A percentile compares a stretch with the other conserved stretches of the same genome.
Conservation (phyloP, 2,888 invertebrate species). For the Melipona bicolor region DNA sequence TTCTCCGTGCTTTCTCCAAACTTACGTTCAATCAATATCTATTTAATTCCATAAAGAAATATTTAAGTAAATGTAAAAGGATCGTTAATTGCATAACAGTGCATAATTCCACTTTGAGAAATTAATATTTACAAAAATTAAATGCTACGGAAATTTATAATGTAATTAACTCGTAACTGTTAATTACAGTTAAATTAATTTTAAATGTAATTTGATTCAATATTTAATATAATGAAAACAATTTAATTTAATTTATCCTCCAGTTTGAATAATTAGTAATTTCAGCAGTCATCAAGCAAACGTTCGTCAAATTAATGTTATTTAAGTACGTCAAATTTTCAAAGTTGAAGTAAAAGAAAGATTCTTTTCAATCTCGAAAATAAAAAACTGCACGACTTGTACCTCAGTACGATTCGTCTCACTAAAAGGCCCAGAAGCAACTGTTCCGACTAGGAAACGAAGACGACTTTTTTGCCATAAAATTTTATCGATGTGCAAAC, state of each 20-base stretch:
- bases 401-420: too few relatives aligned
- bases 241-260: too few relatives aligned
- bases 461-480: too few relatives aligned
- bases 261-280: not conserved
- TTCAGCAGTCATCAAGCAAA: not conserved
- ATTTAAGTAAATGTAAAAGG: not conserved
- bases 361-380: not conserved
- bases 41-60: not conserved
- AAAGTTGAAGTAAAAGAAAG: not conserved
- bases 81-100: not conserved
- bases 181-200: too few relatives aligned
- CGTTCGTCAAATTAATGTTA: not conserved
- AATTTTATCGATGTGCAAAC: too few relatives aligned
- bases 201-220: too few relatives aligned
- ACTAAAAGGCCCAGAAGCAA: too few relatives aligned
- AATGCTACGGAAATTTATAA: not conserved
- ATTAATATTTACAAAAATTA: not conserved
- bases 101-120: not conserved
- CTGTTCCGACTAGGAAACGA: too few relatives aligned
- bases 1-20: too few relatives aligned
- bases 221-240: too few relatives aligned
- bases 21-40: not conserved
- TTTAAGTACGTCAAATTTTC: not conserved
- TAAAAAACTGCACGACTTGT: too few relatives aligned
- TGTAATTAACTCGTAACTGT: too few relatives aligned